Conservation (phyloP, 2,797 vertebrate species). For the Acomys russatus region DNA sequence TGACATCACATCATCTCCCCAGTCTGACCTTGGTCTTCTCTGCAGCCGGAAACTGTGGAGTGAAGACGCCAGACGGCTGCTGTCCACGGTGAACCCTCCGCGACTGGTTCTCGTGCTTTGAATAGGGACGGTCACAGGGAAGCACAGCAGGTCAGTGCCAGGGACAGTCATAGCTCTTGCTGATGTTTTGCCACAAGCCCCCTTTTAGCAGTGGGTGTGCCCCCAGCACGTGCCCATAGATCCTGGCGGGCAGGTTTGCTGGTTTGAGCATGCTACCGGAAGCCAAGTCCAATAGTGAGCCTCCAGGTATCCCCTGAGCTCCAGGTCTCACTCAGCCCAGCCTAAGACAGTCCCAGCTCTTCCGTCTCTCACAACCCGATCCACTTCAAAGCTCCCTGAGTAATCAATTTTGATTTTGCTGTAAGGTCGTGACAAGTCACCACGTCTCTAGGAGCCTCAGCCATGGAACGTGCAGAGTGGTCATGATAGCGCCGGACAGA, state of each 20-base stretch:
- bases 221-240: background rate
- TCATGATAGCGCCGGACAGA: background rate
- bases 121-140: no score
- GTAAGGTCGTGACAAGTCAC: background rate
- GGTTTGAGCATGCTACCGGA: background rate
- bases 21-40: no score
- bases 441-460: background rate
- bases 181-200: background rate
- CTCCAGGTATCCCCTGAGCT: background rate
- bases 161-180: background rate
- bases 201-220: background rate
- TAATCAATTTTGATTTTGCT: background rate
- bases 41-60: background rate
- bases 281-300: no score
- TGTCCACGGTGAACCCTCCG: background rate
- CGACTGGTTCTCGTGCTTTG: rapidly evolving
- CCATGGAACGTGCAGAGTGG: background rate
- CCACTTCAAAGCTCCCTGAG: no score
- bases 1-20: background rate
- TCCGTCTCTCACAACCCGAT: rapidly evolving
- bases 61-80: background rate
- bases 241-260: background rate
- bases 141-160: no score
- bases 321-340: no score
- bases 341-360: background rate